Conservation (phyloP, 2,113 vertebrate genomes). For the Polyodon spathula region DNA sequence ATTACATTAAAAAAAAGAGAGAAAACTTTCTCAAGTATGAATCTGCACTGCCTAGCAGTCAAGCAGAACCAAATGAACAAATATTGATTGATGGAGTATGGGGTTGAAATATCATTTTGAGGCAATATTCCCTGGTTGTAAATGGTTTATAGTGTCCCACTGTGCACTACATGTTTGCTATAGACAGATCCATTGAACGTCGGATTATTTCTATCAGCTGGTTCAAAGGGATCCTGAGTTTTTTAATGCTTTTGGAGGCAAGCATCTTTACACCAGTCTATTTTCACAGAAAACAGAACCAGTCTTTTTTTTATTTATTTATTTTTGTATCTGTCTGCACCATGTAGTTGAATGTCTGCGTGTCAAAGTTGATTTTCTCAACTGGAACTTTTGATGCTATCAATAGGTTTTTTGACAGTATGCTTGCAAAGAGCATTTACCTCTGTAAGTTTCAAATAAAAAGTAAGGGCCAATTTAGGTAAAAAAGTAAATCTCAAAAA, state of each 20-base stretch:
- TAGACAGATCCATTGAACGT: neutral
- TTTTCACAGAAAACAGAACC: conserved; percentile 17
- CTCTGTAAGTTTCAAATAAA: neutral
- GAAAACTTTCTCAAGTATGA: conserved; percentile 28
- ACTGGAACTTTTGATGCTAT: conserved; percentile 3
- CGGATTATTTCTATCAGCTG: conserved; percentile 14
- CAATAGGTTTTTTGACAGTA: neutral
- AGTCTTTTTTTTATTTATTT: conserved; percentile 3
- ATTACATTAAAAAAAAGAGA: too few species aligned
- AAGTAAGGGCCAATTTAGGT: neutral
- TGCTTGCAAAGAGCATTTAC: neutral
- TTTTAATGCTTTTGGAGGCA: conserved; percentile 19
- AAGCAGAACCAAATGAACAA: conserved; percentile 42
- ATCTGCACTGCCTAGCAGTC: conserved; percentile 46
- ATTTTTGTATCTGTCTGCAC: neutral
- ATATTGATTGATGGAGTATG: conserved; percentile 43
- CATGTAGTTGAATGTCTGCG: neutral
- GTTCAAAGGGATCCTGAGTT: conserved; percentile 25
- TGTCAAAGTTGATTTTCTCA: conserved; percentile 8
- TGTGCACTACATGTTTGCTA: conserved; percentile 5
- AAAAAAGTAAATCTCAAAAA: too few species aligned
- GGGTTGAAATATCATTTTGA: conserved; percentile 28
- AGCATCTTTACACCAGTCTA: conserved; percentile 4
- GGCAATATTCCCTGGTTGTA: conserved; percentile 18
- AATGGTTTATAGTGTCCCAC: conserved; percentile 11